These are phyloP conservation scores for Hirtodrosophila cameraria DNA, from an alignment of 2,888 invertebrate genomes.

Conservation along the genomic window DNA sequence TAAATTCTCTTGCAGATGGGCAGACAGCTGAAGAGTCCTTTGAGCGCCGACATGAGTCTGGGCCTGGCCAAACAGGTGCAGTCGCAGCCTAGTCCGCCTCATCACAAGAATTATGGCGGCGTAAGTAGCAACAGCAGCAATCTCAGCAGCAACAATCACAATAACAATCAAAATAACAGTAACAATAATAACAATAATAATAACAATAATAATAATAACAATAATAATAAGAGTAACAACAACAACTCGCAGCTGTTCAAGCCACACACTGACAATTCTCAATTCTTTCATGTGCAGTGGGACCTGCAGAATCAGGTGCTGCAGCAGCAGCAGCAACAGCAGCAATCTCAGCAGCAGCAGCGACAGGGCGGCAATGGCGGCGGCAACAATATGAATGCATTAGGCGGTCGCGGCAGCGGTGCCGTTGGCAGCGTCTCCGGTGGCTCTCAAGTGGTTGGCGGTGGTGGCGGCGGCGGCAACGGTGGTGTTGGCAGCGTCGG, in stretches of 20 bases:
- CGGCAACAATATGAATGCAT: constrained; percentile 65
- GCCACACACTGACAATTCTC: constrained; percentile 9
- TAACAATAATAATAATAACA: neutral
- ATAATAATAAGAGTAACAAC: neutral
- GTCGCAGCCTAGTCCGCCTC: constrained; percentile 84
- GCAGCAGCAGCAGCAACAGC: constrained; percentile 78
- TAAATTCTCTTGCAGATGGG: constrained; percentile 78
- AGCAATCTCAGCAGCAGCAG: constrained; percentile 79
- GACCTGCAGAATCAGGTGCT: constrained; percentile 81
- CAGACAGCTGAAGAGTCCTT: constrained; percentile 83
- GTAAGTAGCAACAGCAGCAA: constrained; percentile 73
- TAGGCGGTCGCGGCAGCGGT: constrained; percentile 64
- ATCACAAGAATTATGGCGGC: constrained; percentile 84
- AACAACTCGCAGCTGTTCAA: constrained; percentile 5
- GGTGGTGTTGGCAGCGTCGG: constrained; percentile 73
- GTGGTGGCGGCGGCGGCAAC: constrained; percentile 49
- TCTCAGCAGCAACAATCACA: neutral
- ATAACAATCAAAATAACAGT: neutral
- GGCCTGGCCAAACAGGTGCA: constrained; percentile 84
- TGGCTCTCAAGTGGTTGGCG: constrained; percentile 59
- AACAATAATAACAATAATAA: neutral
- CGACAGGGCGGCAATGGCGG: constrained; percentile 67
- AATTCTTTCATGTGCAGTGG: constrained; percentile 74
- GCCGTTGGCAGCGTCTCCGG: constrained; percentile 59
- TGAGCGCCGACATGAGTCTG: constrained; percentile 83